Evolutionary conservation across 2,797 vertebrate genomes (phyloP).

Genomic region (Gadopsis marmoratus): DNA sequence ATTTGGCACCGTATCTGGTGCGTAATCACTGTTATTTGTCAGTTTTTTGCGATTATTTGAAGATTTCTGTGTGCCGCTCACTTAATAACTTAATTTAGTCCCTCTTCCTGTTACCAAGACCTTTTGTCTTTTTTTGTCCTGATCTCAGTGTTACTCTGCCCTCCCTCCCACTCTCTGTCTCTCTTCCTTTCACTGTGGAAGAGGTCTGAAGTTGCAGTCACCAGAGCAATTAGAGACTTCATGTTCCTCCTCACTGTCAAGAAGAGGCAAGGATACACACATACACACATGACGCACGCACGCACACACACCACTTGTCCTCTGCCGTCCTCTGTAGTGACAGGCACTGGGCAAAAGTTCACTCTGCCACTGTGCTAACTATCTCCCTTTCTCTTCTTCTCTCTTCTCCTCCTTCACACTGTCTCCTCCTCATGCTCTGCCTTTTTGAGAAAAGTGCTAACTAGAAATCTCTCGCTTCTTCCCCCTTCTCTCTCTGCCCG

Average conservation of each 20-base stretch:
- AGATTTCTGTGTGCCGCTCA: not conserved
- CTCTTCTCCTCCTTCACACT: constrained; percentile 36
- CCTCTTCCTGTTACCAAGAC: constrained; percentile 39
- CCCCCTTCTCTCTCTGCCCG: constrained; percentile 22
- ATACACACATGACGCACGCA: constrained; percentile 14
- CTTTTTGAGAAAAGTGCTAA: constrained; percentile 65
- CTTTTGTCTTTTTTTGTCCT: constrained; percentile 52
- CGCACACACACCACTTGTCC: constrained; percentile 25
- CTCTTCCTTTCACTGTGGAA: constrained; percentile 49
- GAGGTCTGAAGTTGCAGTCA: constrained; percentile 74
- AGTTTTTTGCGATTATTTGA: not conserved
- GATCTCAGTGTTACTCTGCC: constrained; percentile 31
- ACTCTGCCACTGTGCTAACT: constrained; percentile 72
- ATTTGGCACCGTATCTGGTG: no score
- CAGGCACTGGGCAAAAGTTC: constrained; percentile 81
- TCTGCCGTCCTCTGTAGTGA: constrained; percentile 56
- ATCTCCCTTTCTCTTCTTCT: constrained; percentile 51
- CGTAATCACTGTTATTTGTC: not conserved
- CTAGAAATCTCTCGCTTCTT: constrained; percentile 55
- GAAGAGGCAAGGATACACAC: constrained; percentile 55
- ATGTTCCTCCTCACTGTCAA: constrained; percentile 77
- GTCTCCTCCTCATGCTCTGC: constrained; percentile 49
- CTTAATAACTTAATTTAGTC: constrained; percentile 29
- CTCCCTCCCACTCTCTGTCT: constrained; percentile 56
- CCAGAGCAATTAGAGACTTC: constrained; percentile 81